A percentile compares a stretch with the other conserved stretches of the same genome.
Evolutionary conservation across 2,797 vertebrate genomes (phyloP).

Genomic region (Pangasius larnaudii): DNA sequence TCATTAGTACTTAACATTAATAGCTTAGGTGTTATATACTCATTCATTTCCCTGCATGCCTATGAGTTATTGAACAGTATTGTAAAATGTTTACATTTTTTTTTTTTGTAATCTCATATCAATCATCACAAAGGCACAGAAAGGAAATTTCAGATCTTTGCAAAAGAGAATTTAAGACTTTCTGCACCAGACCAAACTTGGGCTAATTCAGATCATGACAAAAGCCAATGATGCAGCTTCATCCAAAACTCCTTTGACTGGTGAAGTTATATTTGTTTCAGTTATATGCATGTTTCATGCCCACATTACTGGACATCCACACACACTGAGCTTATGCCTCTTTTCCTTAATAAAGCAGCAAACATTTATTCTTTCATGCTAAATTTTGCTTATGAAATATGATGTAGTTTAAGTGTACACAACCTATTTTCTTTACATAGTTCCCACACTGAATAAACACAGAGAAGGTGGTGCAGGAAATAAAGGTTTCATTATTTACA

Average conservation of each 20-base stretch:
- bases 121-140: not conserved
- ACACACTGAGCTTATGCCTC: not conserved
- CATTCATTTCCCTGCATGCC: not conserved
- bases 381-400: not conserved
- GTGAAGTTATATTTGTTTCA: conserved; percentile 62
- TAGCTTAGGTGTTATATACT: not conserved
- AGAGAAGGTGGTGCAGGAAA: conserved; percentile 63
- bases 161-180: not conserved
- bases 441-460: not conserved
- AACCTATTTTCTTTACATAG: not conserved
- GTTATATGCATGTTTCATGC: conserved; percentile 41
- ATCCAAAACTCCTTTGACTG: conserved; percentile 74
- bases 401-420: not conserved
- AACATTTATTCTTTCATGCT: not conserved
- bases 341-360: not conserved
- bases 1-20: not conserved
- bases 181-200: conserved; percentile 63
- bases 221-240: conserved; percentile 70
- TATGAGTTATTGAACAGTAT: not conserved
- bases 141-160: not conserved
- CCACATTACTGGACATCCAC: not conserved
- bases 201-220: conserved; percentile 60
- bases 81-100: not conserved
- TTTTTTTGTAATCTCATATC: not conserved
- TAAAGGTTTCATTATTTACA: conserved; percentile 78